These are phyloP conservation scores for Podarcis cretensis DNA, from an alignment of 2,113 vertebrate genomes.

Conservation along the genomic window DNA sequence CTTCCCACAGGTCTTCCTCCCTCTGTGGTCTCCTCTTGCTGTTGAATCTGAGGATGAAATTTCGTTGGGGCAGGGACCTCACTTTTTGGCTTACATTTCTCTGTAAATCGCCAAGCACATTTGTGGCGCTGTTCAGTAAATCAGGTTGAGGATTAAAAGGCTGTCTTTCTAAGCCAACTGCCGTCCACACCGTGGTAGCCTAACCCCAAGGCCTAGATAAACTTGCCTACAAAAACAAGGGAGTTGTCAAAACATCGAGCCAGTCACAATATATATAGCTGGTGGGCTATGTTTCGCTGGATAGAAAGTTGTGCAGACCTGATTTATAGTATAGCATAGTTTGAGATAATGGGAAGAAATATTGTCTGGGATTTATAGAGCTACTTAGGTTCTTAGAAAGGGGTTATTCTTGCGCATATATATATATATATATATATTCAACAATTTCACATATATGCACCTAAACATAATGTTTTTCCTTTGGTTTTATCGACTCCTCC, in stretches of 20 bases:
- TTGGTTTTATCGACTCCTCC: too few relatives aligned
- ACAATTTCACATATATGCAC: too few relatives aligned
- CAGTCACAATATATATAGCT: not conserved
- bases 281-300: not conserved
- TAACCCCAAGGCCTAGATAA: not conserved
- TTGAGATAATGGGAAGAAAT: not conserved
- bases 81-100: not conserved
- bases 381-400: not conserved
- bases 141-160: not conserved
- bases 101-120: not conserved
- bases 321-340: not conserved
- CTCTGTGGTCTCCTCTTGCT: not conserved
- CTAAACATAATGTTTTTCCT: too few relatives aligned
- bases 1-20: not conserved
- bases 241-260: not conserved
- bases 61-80: not conserved
- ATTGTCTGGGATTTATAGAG: not conserved
- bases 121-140: not conserved
- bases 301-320: not conserved
- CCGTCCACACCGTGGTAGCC: not conserved
- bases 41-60: not conserved
- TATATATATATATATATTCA: too few relatives aligned
- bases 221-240: not conserved
- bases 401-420: not conserved
- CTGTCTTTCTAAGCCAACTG: not conserved